These are phyloP conservation scores for Crocuta crocuta DNA, from an alignment of 2,113 vertebrate species.

Conservation along the genomic window DNA sequence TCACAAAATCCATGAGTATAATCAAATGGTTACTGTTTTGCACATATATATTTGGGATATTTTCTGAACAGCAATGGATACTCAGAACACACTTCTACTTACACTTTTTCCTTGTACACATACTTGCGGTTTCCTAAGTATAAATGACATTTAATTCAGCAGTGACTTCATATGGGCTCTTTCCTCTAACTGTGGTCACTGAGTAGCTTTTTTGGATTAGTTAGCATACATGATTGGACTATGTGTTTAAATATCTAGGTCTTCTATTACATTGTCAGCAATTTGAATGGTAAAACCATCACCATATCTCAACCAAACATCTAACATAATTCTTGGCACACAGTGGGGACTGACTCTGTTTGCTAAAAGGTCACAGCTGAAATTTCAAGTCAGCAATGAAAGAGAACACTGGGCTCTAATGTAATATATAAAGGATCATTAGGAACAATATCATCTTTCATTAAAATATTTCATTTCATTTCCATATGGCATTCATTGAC, in stretches of 20 bases:
- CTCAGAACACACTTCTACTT: background rate
- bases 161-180: background rate
- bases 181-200: background rate
- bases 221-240: background rate
- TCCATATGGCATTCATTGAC: background rate
- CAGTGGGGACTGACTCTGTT: background rate
- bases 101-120: background rate
- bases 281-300: background rate
- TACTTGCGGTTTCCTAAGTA: background rate
- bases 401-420: background rate
- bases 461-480: background rate
- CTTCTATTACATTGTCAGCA: background rate
- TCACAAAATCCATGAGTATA: background rate
- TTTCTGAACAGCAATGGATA: background rate
- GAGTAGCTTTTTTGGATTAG: background rate
- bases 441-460: background rate
- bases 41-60: background rate
- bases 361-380: conserved; percentile 27
- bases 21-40: background rate
- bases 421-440: background rate
- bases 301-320: background rate
- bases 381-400: background rate
- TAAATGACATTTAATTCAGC: background rate
- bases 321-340: background rate
- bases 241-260: background rate